phyloP scores from a whole-genome alignment of 1,140 invertebrate genomes.

The Diorhabda elongata region DNA sequence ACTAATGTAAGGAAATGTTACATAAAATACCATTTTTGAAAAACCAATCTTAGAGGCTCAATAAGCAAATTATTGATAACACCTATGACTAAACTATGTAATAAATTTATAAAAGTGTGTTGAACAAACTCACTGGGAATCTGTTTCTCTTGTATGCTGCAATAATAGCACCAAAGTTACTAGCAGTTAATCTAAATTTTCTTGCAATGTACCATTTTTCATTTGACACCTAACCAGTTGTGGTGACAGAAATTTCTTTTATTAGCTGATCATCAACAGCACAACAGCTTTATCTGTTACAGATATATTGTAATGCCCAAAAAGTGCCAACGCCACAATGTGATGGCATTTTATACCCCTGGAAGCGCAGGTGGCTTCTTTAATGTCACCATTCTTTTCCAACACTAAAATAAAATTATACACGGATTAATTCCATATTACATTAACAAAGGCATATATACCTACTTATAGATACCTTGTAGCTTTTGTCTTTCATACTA shows the following conservation, averaged over 20 bases:
- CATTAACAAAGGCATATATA: not conserved
- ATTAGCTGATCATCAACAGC: slow-evolving; percentile 17
- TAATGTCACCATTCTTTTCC: slow-evolving; percentile 1
- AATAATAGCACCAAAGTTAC: slow-evolving; percentile 24
- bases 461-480: slow-evolving; percentile 13
- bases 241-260: slow-evolving; percentile 16
- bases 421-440: not conserved
- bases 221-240: slow-evolving; percentile 20
- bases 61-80: too few species aligned
- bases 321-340: slow-evolving; percentile 12
- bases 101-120: slow-evolving; percentile 1
- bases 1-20: too few species aligned
- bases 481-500: slow-evolving; percentile 26
- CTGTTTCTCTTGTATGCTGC: slow-evolving; percentile 17
- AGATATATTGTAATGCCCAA: slow-evolving; percentile 14
- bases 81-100: too few species aligned
- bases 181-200: slow-evolving; percentile 26
- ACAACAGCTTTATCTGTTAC: slow-evolving; percentile 14
- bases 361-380: slow-evolving; percentile 12
- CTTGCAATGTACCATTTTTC: slow-evolving; percentile 25
- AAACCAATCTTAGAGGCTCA: too few species aligned
- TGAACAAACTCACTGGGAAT: slow-evolving; percentile 24
- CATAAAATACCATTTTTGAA: too few species aligned
- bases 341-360: slow-evolving; percentile 24
- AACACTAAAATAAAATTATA: not conserved